A percentile compares a stretch with the other conserved stretches of the same genome.
These are phyloP conservation scores for Thamnophis elegans DNA, from an alignment of 2,797 vertebrate genomes.

Conservation along the genomic window DNA sequence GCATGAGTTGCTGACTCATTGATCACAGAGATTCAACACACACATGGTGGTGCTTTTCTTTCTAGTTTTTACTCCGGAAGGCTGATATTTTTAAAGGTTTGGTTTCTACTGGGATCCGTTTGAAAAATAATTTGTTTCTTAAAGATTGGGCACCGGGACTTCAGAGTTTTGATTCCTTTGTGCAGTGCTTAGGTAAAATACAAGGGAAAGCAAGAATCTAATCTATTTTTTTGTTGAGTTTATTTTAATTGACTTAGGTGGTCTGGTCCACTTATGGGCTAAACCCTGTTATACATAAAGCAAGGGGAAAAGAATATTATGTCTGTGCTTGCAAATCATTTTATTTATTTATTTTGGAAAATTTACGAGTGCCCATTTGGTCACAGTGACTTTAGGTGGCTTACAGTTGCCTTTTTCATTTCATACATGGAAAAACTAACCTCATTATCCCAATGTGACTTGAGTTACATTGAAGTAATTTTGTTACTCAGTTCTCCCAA, in stretches of 20 bases:
- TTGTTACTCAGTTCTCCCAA: background rate
- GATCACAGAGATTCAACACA: background rate
- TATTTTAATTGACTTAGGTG: background rate
- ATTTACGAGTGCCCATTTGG: background rate
- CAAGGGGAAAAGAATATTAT: background rate
- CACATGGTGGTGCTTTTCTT: background rate
- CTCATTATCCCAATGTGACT: background rate
- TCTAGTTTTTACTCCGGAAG: background rate
- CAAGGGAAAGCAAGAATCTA: background rate
- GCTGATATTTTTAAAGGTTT: background rate
- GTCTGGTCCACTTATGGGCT: background rate
- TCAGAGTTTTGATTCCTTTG: background rate
- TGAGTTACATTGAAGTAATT: too few relatives aligned
- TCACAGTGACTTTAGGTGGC: background rate
- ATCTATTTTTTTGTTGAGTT: background rate
- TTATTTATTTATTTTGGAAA: background rate
- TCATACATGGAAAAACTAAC: background rate
- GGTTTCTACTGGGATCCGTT: background rate
- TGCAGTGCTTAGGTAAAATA: background rate
- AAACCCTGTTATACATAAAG: background rate
- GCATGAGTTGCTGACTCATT: conserved; percentile 44
- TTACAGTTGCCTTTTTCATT: background rate
- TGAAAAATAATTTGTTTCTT: background rate
- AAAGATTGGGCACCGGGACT: background rate
- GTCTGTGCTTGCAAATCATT: background rate